Base-by-base conservation (phyloP, 2,797 vertebrate species). In the Babyrousa celebensis region DNA sequence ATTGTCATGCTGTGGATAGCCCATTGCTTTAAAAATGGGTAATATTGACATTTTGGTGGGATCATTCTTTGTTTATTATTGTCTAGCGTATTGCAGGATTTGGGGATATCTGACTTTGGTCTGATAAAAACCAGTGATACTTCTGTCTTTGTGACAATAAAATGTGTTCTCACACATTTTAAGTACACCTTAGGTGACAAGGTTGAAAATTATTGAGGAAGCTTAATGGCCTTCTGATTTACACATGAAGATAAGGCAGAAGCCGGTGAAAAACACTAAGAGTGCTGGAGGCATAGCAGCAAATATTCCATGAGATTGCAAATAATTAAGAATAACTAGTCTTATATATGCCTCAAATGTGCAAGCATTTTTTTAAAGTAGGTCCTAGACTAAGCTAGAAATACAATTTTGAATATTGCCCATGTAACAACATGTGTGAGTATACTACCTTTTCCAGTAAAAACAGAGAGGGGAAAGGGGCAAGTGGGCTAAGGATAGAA, bases 1-100 rank as follows among this genome's bases (percentile, higher is more conserved):
- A 83, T n/a, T 14, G 27, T 20, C 9, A 95, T 4, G 21, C 3
- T 72, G 14, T 72, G 56, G 52, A 11, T 27, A 83, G 15, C 32
- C 54, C 12, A 58, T 71, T 77, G 60, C 29, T 95, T 96, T 97
- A 20, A 11, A 65, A 93, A 78, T 10, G 54, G 52, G 52, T 40
- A 16, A 58, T 84, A 60, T 8, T 80, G 65, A 91, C 16, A 89
- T 65, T 86, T 21, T 25, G 16, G 27, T 62, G 15, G 29, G 83
- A 72, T 67, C 25, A 43, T 68, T 54, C 10, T 80, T 78, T 82
- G 21, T 62, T n/a, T n/a, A 79, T 87, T 91, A 54, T 86, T 58
- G 48, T 21, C 18, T 63, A 36, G 48, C 29, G 12, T 71, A 78
- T 58, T 72, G 29, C 14, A 94, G 29, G 12, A 68, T 54, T 95